A percentile compares a stretch with the other conserved stretches of the same genome.
These are phyloP conservation scores for Hydrolagus affinis DNA, from an alignment of 2,113 vertebrate genomes.

Conservation along the genomic window DNA sequence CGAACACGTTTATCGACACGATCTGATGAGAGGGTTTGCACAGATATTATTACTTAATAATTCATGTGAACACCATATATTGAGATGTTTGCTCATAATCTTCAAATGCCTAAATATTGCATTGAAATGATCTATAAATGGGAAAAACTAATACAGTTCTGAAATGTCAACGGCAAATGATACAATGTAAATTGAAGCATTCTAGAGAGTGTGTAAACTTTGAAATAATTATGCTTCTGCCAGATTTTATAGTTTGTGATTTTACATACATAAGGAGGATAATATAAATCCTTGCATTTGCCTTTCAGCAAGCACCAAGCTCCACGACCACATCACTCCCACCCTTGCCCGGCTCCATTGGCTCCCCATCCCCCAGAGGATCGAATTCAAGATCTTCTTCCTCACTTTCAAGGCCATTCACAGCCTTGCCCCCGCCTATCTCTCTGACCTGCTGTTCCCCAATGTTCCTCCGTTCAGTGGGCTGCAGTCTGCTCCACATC, in stretches of 20 bases:
- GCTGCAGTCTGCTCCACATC: too few species aligned
- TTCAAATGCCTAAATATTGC: not conserved
- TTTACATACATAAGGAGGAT: not conserved
- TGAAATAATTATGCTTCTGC: not conserved
- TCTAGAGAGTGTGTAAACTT: not conserved
- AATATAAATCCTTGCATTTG: too few species aligned
- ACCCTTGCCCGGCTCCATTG: too few species aligned
- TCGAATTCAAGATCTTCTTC: too few species aligned
- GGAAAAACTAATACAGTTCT: not conserved
- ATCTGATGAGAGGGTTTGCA: not conserved
- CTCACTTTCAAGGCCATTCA: too few species aligned
- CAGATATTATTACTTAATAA: conserved; percentile 15
- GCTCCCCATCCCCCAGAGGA: too few species aligned
- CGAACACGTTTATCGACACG: not conserved
- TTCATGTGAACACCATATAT: not conserved
- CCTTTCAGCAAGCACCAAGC: too few species aligned
- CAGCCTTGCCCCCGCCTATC: too few species aligned
- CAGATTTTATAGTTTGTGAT: not conserved
- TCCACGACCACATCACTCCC: too few species aligned
- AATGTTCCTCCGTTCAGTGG: too few species aligned
- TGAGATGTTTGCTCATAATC: not conserved
- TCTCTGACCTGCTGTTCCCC: too few species aligned
- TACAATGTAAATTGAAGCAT: not conserved
- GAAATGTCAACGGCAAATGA: not conserved
- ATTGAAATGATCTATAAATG: conserved; percentile 1